These are phyloP conservation scores for Venusia cambrica DNA, from an alignment of 2,888 invertebrate genomes.

Conservation along the genomic window DNA sequence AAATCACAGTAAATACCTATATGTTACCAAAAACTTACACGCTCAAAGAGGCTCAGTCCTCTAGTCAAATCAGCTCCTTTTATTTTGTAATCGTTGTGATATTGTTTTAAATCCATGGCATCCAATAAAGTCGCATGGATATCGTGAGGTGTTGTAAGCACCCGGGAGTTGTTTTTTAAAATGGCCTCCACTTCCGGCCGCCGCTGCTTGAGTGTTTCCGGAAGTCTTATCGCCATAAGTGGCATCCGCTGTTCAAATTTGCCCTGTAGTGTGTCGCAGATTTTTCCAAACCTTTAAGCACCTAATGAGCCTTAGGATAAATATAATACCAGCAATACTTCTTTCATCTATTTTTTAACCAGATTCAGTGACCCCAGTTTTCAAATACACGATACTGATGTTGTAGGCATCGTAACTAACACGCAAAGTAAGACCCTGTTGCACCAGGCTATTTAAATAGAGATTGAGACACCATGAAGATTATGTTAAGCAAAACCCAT, in stretches of 20 bases:
- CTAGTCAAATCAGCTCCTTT: conserved; percentile 77
- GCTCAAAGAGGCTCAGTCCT: conserved; percentile 82
- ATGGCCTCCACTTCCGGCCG: conserved; percentile 81
- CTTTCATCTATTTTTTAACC: too few species aligned
- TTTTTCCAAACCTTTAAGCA: conserved; percentile 82
- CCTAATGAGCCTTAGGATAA: too few species aligned
- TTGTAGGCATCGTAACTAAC: too few species aligned
- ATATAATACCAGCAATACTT: too few species aligned
- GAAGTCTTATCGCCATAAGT: conserved; percentile 84
- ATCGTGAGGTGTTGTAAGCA: conserved; percentile 90
- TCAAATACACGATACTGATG: too few species aligned
- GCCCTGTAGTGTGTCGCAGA: conserved; percentile 31
- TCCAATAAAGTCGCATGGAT: conserved; percentile 85
- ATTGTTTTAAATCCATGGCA: conserved; percentile 76
- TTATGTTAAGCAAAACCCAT: too few species aligned
- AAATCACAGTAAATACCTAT: background rate
- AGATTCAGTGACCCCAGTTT: too few species aligned
- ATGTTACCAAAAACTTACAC: conserved; percentile 63
- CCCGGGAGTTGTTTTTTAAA: conserved; percentile 65
- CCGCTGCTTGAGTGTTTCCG: conserved; percentile 83
- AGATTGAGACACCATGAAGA: too few species aligned
- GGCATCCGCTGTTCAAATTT: conserved; percentile 37
- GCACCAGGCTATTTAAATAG: too few species aligned
- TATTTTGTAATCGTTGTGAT: conserved; percentile 55
- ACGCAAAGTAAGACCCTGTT: too few species aligned